phyloP scores from a whole-genome alignment of 2,888 invertebrate genomes.

The Lasius fuliginosus region DNA sequence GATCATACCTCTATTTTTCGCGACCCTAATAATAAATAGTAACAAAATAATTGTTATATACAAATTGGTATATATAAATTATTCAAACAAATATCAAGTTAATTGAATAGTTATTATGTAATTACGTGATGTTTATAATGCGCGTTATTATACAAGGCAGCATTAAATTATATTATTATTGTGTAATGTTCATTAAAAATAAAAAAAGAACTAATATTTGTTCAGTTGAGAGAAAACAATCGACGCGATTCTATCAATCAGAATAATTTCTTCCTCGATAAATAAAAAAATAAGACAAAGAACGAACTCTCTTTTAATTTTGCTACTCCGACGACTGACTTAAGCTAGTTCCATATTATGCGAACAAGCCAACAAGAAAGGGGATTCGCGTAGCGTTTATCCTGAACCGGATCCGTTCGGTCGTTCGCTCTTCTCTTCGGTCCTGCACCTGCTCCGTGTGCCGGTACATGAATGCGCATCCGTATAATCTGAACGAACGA shows the following conservation, averaged over 20 bases:
- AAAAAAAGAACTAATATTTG: background rate
- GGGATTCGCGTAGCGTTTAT: constrained; percentile 36
- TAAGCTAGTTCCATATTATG: constrained; percentile 36
- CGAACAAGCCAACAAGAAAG: constrained; percentile 36
- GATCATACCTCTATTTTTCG: background rate
- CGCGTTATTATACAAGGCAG: constrained; percentile 11
- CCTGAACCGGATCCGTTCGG: constrained; percentile 54
- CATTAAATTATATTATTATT: constrained; percentile 19
- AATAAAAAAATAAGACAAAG: constrained; percentile 21
- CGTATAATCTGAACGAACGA: constrained; percentile 46
- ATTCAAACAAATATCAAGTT: constrained; percentile 1
- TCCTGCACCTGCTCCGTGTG: constrained; percentile 53
- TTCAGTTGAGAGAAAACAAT: background rate
- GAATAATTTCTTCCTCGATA: background rate
- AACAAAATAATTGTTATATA: background rate
- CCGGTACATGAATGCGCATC: constrained; percentile 53
- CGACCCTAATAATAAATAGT: background rate
- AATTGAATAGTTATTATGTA: constrained; percentile 23
- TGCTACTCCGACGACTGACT: constrained; percentile 21
- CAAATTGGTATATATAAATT: background rate
- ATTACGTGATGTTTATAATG: constrained; percentile 7
- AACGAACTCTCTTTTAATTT: constrained; percentile 22
- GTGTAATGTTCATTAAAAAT: background rate
- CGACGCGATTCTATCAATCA: background rate
- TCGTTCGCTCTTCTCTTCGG: constrained; percentile 55